Evolutionary conservation across 2,888 invertebrate genomes (phyloP).

Genomic region (Platerodrilus igneus): DNA sequence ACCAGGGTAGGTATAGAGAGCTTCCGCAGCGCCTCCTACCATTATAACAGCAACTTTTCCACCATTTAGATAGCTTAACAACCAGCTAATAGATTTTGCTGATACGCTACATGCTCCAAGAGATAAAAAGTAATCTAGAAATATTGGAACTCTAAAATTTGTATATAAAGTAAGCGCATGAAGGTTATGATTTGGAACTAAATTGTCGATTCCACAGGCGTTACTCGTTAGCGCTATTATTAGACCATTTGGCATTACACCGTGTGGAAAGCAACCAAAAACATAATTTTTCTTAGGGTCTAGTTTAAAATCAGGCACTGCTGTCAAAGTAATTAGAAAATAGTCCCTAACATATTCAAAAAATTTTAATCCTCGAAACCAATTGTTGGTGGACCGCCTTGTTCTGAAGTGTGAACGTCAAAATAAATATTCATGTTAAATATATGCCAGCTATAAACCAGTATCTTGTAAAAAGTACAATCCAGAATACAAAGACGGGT

Average conservation of each 20-base stretch:
- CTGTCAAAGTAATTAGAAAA: constrained; percentile 80
- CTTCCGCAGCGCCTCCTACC: constrained; percentile 87
- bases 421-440: constrained; percentile 56
- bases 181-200: constrained; percentile 52
- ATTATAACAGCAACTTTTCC: constrained; percentile 69
- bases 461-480: constrained; percentile 50
- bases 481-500: too few species aligned
- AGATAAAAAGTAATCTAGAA: constrained; percentile 62
- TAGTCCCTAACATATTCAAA: constrained; percentile 76
- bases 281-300: constrained; percentile 78
- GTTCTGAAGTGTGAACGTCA: constrained; percentile 59
- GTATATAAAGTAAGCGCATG: constrained; percentile 56
- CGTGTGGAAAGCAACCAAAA: constrained; percentile 88
- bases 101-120: constrained; percentile 58
- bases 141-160: constrained; percentile 68
- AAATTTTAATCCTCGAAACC: constrained; percentile 58
- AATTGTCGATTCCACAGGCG: constrained; percentile 47
- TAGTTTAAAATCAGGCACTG: constrained; percentile 78
- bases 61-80: constrained; percentile 52
- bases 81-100: constrained; percentile 60
- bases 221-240: constrained; percentile 76
- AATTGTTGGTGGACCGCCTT: constrained; percentile 47
- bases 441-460: constrained; percentile 59
- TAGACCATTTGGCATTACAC: constrained; percentile 71
- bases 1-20: constrained; percentile 75